These are phyloP conservation scores for Myotis daubentonii DNA, from an alignment of 2,797 vertebrate genomes.

Conservation along the genomic window DNA sequence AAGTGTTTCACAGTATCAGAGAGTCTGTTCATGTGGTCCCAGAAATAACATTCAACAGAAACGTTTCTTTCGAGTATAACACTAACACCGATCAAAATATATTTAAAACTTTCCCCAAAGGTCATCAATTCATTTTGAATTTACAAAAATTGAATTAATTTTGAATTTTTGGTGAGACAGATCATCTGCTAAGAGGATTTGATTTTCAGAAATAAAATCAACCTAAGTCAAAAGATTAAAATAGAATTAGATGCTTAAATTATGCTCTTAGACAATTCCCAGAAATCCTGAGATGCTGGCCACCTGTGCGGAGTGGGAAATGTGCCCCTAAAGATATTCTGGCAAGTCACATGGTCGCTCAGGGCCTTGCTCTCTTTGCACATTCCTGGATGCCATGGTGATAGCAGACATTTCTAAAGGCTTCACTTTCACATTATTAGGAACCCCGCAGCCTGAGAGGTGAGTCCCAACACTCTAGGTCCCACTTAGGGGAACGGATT, in stretches of 20 bases:
- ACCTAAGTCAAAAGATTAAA: background rate
- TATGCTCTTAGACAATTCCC: background rate
- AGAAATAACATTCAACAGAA: background rate
- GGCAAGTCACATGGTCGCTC: background rate
- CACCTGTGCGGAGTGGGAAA: background rate
- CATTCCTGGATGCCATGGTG: background rate
- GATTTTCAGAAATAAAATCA: background rate
- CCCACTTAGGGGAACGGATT: background rate
- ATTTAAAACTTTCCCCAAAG: background rate
- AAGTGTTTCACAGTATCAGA: background rate
- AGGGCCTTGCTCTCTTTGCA: background rate
- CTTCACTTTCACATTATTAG: background rate
- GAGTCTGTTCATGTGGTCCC: background rate
- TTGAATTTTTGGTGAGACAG: background rate
- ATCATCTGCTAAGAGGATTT: background rate
- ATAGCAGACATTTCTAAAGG: background rate
- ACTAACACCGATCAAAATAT: background rate
- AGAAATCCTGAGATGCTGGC: background rate
- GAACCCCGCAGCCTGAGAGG: background rate
- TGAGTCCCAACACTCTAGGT: background rate
- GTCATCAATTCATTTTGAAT: background rate
- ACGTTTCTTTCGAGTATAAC: background rate
- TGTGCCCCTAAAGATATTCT: background rate
- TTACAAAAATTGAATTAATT: background rate
- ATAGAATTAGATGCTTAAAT: background rate